Percentiles rank a stretch among this genome's conserved stretches.
Evolutionary conservation across 2,113 vertebrate genomes (phyloP).

Genomic region (Macrotus californicus): DNA sequence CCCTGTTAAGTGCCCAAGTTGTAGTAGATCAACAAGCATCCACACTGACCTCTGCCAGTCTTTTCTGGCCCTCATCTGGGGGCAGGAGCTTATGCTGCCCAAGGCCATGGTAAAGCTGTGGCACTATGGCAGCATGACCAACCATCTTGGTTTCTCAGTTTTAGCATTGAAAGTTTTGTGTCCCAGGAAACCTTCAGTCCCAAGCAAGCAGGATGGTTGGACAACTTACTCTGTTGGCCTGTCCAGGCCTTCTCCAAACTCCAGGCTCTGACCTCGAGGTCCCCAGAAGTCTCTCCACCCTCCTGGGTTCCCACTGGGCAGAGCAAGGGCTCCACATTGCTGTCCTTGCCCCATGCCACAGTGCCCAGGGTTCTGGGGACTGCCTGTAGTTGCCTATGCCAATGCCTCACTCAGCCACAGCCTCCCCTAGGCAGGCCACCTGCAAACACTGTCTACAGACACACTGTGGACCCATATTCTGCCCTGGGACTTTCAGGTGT

Average conservation of each 20-base stretch:
- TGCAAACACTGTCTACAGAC: neutral
- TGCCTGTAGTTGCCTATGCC: neutral
- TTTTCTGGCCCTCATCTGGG: neutral
- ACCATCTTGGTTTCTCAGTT: neutral
- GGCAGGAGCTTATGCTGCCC: neutral
- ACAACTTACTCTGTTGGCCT: neutral
- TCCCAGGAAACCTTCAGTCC: neutral
- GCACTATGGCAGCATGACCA: neutral
- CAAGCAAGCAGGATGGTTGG: neutral
- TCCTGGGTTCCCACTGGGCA: neutral
- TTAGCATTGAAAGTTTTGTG: neutral
- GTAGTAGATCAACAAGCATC: neutral
- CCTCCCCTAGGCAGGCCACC: neutral
- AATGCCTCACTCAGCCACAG: neutral
- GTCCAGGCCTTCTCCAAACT: neutral
- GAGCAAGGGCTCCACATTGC: neutral
- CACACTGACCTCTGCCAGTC: neutral
- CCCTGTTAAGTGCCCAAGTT: neutral
- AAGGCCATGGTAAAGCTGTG: neutral
- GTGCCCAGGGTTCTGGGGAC: neutral
- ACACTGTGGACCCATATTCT: neutral
- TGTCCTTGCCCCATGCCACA: fast-evolving
- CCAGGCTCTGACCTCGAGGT: neutral
- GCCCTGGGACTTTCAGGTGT: neutral
- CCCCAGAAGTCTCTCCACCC: neutral